These are phyloP conservation scores for Procapra przewalskii DNA, from an alignment of 2,113 vertebrate genomes.

Conservation along the genomic window DNA sequence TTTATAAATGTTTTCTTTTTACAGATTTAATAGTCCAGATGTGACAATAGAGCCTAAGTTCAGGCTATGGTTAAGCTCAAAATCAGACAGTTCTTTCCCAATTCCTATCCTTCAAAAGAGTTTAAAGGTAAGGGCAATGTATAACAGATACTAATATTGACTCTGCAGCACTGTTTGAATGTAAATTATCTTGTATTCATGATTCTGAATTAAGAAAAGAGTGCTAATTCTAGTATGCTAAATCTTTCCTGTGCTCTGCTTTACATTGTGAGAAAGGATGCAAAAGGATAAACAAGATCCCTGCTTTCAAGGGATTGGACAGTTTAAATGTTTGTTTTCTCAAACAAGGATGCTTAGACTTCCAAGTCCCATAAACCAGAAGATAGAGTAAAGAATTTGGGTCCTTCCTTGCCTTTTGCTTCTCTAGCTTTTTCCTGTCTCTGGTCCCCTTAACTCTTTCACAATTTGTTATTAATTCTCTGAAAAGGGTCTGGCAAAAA, in stretches of 20 bases:
- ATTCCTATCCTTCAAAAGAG: conserved; percentile 71
- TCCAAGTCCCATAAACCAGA: neutral
- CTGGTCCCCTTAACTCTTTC: neutral
- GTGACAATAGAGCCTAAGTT: conserved; percentile 63
- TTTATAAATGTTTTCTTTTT: conserved; percentile 14
- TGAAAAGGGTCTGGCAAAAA: neutral
- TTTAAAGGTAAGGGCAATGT: conserved; percentile 74
- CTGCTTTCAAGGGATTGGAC: neutral
- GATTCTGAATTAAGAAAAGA: neutral
- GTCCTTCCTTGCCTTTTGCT: neutral
- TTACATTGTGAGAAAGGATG: neutral
- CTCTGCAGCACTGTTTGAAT: neutral
- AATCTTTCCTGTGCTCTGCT: neutral
- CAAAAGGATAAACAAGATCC: too few species aligned
- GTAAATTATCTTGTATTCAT: neutral
- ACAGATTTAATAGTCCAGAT: conserved; percentile 55
- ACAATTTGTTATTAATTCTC: neutral
- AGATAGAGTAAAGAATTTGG: fast-evolving
- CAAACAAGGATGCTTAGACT: neutral
- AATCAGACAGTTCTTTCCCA: conserved; percentile 68
- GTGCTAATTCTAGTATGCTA: neutral
- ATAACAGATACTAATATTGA: neutral
- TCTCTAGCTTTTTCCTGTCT: neutral
- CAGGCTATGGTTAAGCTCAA: conserved; percentile 77
- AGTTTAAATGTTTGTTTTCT: neutral